phyloP scores from a whole-genome alignment of 2,888 invertebrate genomes.

The Napeogenes sylphis region DNA sequence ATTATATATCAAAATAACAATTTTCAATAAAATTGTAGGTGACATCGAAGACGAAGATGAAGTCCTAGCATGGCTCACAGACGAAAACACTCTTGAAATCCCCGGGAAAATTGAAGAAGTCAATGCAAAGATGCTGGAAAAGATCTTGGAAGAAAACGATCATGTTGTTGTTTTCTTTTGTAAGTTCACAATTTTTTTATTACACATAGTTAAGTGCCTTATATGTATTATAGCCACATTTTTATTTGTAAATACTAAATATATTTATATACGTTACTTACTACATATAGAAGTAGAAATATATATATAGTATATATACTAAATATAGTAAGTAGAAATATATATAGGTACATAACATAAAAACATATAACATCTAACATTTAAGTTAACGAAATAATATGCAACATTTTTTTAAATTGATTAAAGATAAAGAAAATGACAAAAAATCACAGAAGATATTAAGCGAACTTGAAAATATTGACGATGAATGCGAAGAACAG shows the following conservation, averaged over 20 bases:
- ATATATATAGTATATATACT: too few relatives aligned
- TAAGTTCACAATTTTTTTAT: slow-evolving; percentile 70
- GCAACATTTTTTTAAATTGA: not conserved
- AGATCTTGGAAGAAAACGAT: slow-evolving; percentile 90
- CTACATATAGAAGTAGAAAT: too few relatives aligned
- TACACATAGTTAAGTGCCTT: not conserved
- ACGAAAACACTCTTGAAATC: slow-evolving; percentile 92
- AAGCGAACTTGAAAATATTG: slow-evolving; percentile 93
- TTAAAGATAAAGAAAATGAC: slow-evolving; percentile 90
- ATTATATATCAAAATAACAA: not conserved
- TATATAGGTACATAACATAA: too few relatives aligned
- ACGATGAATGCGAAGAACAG: slow-evolving; percentile 94
- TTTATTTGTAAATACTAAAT: too few relatives aligned
- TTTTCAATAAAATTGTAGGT: slow-evolving; percentile 61
- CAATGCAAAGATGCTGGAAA: slow-evolving; percentile 92
- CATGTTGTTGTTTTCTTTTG: slow-evolving; percentile 96
- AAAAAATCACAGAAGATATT: slow-evolving; percentile 93
- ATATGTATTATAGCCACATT: too few relatives aligned
- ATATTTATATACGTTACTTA: too few relatives aligned
- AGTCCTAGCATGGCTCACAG: slow-evolving; percentile 93
- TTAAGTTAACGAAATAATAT: too few relatives aligned
- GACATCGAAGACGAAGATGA: slow-evolving; percentile 95
- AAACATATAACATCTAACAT: too few relatives aligned
- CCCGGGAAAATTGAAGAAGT: slow-evolving; percentile 96
- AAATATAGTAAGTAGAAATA: too few relatives aligned